Evolutionary conservation across 2,797 vertebrate genomes (phyloP).

Genomic region (Premnoplex brunnescens): DNA sequence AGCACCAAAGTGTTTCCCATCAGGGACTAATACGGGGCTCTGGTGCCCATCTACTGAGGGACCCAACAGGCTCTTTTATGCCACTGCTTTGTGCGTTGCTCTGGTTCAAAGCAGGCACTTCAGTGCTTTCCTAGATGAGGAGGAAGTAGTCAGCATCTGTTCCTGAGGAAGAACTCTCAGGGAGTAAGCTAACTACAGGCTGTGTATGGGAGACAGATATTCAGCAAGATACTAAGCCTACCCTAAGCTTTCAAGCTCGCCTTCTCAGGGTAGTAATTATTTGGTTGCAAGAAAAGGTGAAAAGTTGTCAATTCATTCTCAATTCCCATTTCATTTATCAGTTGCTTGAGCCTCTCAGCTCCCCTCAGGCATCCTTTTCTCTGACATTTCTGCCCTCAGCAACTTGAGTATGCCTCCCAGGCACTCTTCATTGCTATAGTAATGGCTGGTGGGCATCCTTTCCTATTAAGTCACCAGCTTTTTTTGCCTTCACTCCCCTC

Average conservation of each 20-base stretch:
- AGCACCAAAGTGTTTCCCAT: background rate
- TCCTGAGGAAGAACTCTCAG: background rate
- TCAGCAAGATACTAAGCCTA: background rate
- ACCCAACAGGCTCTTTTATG: background rate
- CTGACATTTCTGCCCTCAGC: constrained; percentile 23
- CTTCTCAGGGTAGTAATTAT: background rate
- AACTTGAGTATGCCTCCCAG: background rate
- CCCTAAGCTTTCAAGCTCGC: background rate
- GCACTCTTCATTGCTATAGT: background rate
- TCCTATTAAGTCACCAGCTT: background rate
- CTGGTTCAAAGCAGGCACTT: background rate
- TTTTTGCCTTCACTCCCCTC: background rate
- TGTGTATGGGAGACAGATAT: background rate
- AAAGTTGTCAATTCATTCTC: background rate
- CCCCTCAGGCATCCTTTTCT: background rate
- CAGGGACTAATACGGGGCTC: background rate
- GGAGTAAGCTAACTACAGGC: background rate
- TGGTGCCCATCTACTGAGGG: background rate
- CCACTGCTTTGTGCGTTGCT: background rate
- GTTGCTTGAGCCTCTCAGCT: background rate
- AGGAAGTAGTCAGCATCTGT: background rate
- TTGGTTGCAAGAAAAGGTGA: background rate
- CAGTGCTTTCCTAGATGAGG: background rate
- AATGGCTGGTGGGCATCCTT: background rate
- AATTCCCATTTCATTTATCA: background rate